Evolutionary conservation across 2,888 invertebrate genomes (phyloP), one percentile per base, ranked within the genome.

Genomic region (Lycocerus yunnanus): DNA sequence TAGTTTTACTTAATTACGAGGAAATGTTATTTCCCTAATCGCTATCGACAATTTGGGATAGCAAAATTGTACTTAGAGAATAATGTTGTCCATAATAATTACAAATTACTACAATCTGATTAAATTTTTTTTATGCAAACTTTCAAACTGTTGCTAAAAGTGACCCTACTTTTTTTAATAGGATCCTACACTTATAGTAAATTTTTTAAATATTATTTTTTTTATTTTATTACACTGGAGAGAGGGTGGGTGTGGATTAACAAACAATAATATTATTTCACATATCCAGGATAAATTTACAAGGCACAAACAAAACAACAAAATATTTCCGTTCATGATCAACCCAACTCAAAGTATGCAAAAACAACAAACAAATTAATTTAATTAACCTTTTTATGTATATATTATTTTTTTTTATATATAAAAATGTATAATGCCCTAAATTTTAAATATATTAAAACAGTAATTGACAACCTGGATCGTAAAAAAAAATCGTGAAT

Each of bases 131-230:
- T 77, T 75, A 75, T 78, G 72, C 72, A 18, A 18, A 18, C 20
- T 79, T 79, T 75, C 68, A 75, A 76, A 75, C 71, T 75, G 77
- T 77, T 72, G 72, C 75, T 78, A 79, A 73, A 63, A 77, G 77
- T 78, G 80, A 78, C 77, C 65, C 78, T 79, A 43, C 13, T 6
- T 43, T 43, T 13, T 24, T 24, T 10, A 24, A 79, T 20, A 63
- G 79, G 78, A 78, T 79, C 77, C 80, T 81, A 80, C 80, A 77
- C 76, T 78, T 79, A 79, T 70, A 76, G 78, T 77, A 78, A 74
- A 75, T 78, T 76, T 43, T 43, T 78, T 79, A 75, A 77, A 79
- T 78, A 79, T 78, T 73, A 16, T 69, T 18, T 20, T 15, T 63
- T 63, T 63, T 60, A 66, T 66, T 60, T 15, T 63, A 18, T 63